Evolutionary conservation across 1,140 invertebrate species (phyloP).

Genomic region (Wasmannia auropunctata): DNA sequence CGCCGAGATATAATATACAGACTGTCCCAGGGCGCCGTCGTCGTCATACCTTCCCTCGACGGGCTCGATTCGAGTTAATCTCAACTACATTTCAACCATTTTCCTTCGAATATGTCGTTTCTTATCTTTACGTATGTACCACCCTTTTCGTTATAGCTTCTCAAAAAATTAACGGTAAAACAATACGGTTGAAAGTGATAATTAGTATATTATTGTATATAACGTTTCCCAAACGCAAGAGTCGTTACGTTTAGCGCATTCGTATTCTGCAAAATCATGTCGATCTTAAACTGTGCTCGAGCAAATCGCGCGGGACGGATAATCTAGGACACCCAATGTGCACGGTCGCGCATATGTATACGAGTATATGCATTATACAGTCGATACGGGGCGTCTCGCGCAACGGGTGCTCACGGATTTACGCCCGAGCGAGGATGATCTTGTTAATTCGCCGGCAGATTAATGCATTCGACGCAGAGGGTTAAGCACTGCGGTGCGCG

Average conservation of each 20-base stretch:
- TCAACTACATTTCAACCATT: neutral
- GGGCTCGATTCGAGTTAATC: neutral
- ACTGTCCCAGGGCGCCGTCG: neutral
- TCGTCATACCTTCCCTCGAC: neutral
- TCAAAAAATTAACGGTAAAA: neutral
- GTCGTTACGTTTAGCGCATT: neutral
- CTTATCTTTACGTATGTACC: neutral
- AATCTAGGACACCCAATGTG: conserved; percentile 10
- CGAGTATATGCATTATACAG: conserved; percentile 32
- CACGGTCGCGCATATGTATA: neutral
- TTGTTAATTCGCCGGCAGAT: conserved; percentile 67
- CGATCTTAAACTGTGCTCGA: neutral
- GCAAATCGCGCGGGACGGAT: neutral
- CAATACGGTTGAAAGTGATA: neutral
- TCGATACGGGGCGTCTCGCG: conserved; percentile 2
- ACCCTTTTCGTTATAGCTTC: neutral
- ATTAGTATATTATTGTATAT: neutral
- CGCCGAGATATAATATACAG: conserved; percentile 43
- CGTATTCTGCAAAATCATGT: neutral
- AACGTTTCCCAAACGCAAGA: neutral
- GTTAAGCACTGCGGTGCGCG: conserved; percentile 42
- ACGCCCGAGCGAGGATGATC: conserved; percentile 68
- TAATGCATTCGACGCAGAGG: conserved; percentile 52
- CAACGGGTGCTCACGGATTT: conserved; percentile 67
- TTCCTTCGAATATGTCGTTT: neutral